These are phyloP conservation scores for Emydura subglobosa DNA, from an alignment of 2,113 vertebrate genomes.

Conservation along the genomic window DNA sequence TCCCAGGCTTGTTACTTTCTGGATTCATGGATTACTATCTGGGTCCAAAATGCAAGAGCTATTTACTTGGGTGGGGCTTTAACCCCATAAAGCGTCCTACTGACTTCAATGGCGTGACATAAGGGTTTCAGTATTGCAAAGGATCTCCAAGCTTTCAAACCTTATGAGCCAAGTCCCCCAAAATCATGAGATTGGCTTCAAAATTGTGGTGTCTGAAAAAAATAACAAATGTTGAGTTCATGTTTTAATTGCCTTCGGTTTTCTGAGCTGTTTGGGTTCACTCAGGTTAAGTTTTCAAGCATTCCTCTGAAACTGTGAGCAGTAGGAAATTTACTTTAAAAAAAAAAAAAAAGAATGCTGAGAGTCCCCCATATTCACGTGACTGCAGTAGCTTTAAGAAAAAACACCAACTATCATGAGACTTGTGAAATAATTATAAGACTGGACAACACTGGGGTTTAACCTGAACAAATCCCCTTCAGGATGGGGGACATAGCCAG, in stretches of 20 bases:
- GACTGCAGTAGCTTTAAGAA: not conserved
- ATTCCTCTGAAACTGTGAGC: too few species aligned
- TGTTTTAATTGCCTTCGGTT: not conserved
- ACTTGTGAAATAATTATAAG: not conserved
- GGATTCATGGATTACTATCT: not conserved
- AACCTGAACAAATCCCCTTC: not conserved
- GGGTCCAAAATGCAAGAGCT: not conserved
- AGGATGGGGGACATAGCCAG: not conserved
- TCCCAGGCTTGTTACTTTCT: not conserved
- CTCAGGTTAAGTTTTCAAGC: not conserved
- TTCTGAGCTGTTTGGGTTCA: not conserved
- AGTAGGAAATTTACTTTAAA: too few species aligned
- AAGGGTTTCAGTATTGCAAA: not conserved
- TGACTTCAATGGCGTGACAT: not conserved
- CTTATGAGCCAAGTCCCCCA: not conserved
- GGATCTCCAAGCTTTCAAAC: not conserved
- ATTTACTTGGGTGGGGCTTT: not conserved
- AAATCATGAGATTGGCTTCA: not conserved
- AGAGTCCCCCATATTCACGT: not conserved
- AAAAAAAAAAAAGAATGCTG: too few species aligned
- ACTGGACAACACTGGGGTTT: rapidly evolving
- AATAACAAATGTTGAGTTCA: not conserved
- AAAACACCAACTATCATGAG: not conserved
- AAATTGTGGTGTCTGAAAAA: not conserved
- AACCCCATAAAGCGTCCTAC: not conserved